A percentile compares a stretch with the other conserved stretches of the same genome.
These are phyloP conservation scores for Orthosia incerta DNA, from an alignment of 2,888 invertebrate genomes.

Conservation along the genomic window DNA sequence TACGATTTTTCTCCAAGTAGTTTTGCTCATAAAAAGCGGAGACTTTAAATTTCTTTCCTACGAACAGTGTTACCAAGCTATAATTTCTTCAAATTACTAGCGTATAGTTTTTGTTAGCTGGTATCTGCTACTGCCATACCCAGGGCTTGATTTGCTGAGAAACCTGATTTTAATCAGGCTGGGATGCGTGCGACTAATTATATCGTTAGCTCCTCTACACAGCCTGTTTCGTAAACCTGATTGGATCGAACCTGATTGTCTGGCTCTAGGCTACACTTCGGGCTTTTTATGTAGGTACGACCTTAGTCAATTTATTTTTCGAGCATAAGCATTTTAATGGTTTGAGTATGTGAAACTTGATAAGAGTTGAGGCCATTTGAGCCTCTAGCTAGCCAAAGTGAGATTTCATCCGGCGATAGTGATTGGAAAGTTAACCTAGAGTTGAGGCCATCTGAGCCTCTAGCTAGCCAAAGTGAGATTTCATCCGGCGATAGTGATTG, in stretches of 20 bases:
- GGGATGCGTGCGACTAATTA: constrained; percentile 25
- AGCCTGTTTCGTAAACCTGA: constrained; percentile 35
- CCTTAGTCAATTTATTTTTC: background rate
- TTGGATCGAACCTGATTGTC: constrained; percentile 14
- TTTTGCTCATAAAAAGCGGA: too few species aligned
- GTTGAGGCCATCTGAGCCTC: too few species aligned
- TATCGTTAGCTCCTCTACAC: constrained; percentile 18
- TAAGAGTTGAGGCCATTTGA: too few species aligned
- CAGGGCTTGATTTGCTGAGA: background rate
- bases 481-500: too few species aligned
- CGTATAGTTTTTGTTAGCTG: background rate
- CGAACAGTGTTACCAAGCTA: too few species aligned
- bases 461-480: too few species aligned
- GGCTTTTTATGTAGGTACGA: background rate
- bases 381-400: too few species aligned
- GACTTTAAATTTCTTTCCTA: too few species aligned
- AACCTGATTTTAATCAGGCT: constrained; percentile 5
- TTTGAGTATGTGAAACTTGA: background rate
- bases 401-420: too few species aligned
- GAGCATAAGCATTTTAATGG: background rate
- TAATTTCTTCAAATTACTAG: background rate
- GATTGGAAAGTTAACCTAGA: too few species aligned
- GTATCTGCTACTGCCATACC: too few species aligned
- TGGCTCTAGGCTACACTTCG: constrained; percentile 3
- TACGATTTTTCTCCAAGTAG: too few species aligned